These are phyloP conservation scores for Tyto alba DNA, from an alignment of 2,113 vertebrate species.

Conservation along the genomic window DNA sequence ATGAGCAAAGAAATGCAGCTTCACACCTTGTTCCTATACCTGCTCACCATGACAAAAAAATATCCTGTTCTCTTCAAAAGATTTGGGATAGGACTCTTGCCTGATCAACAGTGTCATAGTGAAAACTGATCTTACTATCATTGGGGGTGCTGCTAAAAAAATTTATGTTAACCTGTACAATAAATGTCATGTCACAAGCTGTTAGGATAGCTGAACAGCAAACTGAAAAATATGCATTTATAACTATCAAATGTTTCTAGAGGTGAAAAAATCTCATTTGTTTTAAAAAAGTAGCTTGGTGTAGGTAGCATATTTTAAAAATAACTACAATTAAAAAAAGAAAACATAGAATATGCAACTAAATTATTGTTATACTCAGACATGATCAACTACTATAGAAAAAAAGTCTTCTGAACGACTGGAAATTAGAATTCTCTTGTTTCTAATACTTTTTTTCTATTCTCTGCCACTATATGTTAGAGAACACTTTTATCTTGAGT, in stretches of 20 bases:
- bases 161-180: not conserved
- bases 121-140: not conserved
- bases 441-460: not conserved
- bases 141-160: not conserved
- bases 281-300: not conserved
- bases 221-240: not conserved
- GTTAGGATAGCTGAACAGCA: not conserved
- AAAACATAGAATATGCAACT: not conserved
- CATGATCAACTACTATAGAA: not conserved
- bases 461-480: not conserved
- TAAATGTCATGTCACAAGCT: not conserved
- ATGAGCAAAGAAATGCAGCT: not conserved
- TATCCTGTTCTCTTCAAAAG: not conserved
- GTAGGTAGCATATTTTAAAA: not conserved
- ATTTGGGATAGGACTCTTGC: not conserved
- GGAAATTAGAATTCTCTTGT: not conserved
- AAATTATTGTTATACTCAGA: not conserved
- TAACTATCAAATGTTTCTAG: not conserved
- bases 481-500: not conserved
- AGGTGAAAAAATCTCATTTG: not conserved
- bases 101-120: rapidly evolving
- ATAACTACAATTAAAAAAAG: not conserved
- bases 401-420: not conserved
- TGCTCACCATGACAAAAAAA: not conserved
- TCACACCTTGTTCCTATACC: not conserved